phyloP scores from a whole-genome alignment of 1,140 invertebrate genomes.

The Aphelinus atriplicis region DNA sequence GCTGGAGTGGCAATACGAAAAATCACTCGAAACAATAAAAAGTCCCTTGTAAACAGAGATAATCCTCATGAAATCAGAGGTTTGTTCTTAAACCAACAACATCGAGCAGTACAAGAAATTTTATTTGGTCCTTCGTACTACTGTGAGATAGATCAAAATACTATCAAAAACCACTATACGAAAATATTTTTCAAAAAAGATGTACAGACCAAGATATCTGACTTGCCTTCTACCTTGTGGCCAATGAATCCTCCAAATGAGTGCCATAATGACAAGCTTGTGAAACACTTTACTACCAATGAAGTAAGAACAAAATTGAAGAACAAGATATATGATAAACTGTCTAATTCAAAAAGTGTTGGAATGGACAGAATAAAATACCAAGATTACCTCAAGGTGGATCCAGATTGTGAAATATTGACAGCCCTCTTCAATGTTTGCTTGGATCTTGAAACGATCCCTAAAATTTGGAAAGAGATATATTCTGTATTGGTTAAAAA shows the following conservation, averaged over 20 bases:
- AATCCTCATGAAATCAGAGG: slow-evolving; percentile 1
- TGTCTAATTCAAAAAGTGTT: slow-evolving; percentile 14
- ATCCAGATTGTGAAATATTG: slow-evolving; percentile 5
- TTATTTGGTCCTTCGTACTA: neutral
- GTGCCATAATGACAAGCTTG: neutral
- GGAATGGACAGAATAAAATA: slow-evolving; percentile 11
- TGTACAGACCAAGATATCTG: slow-evolving; percentile 1
- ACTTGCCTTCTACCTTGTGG: slow-evolving; percentile 5
- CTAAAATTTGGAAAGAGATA: slow-evolving; percentile 8
- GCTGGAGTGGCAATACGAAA: neutral
- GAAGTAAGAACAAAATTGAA: slow-evolving; percentile 7
- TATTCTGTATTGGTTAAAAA: slow-evolving; percentile 21
- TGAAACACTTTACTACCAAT: neutral
- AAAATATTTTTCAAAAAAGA: neutral
- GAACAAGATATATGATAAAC: neutral
- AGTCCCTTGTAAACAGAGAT: neutral
- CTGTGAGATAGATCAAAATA: neutral
- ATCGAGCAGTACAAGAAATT: slow-evolving; percentile 12
- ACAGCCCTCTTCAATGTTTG: slow-evolving; percentile 24
- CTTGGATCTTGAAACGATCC: neutral
- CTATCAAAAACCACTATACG: slow-evolving; percentile 1
- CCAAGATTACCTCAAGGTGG: neutral
- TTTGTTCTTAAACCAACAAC: slow-evolving; percentile 4
- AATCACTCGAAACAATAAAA: neutral
- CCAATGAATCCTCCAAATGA: neutral